Percentiles rank a stretch among this genome's conserved stretches.
Conservation (phyloP, 2,113 vertebrate species). For the Oncorhynchus clarkii region DNA sequence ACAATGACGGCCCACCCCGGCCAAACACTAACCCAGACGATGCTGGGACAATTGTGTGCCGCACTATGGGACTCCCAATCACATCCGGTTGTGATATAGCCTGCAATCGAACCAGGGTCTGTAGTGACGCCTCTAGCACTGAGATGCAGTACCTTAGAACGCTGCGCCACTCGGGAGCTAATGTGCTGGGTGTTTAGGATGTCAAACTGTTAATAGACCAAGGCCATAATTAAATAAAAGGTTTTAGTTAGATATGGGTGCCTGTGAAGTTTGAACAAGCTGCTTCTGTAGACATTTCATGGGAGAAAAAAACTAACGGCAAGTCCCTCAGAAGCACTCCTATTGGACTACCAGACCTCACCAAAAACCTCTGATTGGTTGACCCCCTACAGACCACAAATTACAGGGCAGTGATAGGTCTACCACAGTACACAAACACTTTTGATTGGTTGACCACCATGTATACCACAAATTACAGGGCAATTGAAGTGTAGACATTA, state of each 20-base stretch:
- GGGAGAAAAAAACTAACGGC: neutral
- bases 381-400: slow-evolving; percentile 59
- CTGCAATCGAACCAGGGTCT: too few species aligned
- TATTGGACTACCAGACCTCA: neutral
- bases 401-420: slow-evolving; percentile 58
- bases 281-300: neutral
- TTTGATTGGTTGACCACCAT: slow-evolving; percentile 63
- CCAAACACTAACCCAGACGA: too few species aligned
- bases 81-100: too few species aligned
- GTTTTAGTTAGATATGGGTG: neutral
- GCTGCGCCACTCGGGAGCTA: too few species aligned
- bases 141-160: too few species aligned
- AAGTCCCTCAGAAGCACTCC: neutral
- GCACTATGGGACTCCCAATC: too few species aligned
- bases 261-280: neutral
- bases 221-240: too few species aligned
- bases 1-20: neutral
- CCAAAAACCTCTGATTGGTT: slow-evolving; percentile 43
- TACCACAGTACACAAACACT: slow-evolving; percentile 63
- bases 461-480: slow-evolving; percentile 66
- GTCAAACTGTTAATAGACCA: too few species aligned
- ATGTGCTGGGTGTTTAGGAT: too few species aligned
- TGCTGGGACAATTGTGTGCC: too few species aligned
- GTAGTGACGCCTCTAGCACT: too few species aligned
- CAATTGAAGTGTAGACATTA: slow-evolving; percentile 58